Percentiles rank a stretch among this genome's conserved stretches.
Conservation (phyloP, 2,797 vertebrate genomes). For the Crypturellus tataupa region DNA sequence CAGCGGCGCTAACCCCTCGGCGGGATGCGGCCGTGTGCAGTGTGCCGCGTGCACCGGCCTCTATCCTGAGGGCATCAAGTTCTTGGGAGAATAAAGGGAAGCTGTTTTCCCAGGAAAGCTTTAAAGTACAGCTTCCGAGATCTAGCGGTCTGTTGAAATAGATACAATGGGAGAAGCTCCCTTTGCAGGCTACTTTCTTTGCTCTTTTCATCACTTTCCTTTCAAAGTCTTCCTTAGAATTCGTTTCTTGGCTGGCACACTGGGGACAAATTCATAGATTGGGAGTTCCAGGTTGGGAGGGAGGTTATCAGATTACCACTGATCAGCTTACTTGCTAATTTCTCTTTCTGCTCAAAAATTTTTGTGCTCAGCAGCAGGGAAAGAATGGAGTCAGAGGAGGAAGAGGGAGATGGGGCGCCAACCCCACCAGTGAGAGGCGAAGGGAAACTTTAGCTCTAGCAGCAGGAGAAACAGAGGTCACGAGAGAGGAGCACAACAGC, state of each 20-base stretch:
- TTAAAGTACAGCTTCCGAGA: conserved; percentile 3
- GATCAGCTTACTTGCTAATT: conserved; percentile 26
- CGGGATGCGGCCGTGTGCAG: not conserved
- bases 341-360: not conserved
- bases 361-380: conserved; percentile 26
- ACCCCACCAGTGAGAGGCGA: not conserved
- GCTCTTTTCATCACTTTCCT: conserved; percentile 1
- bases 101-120: conserved; percentile 20
- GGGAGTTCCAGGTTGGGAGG: not conserved
- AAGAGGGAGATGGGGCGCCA: not conserved
- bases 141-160: not conserved
- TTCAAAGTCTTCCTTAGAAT: conserved; percentile 1
- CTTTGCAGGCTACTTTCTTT: not conserved
- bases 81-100: conserved; percentile 2
- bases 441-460: not conserved
- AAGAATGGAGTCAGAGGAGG: not conserved
- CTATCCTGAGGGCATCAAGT: not conserved
- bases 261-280: not conserved
- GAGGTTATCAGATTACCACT: conserved; percentile 25
- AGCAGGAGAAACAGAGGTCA: conserved; percentile 10
- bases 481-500: not conserved
- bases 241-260: not conserved
- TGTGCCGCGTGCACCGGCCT: not conserved
- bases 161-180: not conserved
- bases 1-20: not conserved